Conservation (phyloP, 2,113 vertebrate species). For the Emydocephalus ijimae region DNA sequence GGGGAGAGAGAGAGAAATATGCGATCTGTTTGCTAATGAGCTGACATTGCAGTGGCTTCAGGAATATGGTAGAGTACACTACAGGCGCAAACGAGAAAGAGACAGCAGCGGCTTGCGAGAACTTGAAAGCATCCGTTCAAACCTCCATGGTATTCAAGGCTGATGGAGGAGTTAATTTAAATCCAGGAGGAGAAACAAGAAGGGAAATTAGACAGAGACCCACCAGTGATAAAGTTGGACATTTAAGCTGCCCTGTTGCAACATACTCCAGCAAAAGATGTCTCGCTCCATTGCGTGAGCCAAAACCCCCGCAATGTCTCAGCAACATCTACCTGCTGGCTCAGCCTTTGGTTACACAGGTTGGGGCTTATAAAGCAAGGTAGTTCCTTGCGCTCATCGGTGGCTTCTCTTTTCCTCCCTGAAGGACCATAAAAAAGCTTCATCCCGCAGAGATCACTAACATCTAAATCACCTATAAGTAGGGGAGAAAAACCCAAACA, state of each 20-base stretch:
- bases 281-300: not conserved
- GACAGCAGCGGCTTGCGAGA: slow-evolving; percentile 45
- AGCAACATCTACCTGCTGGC: slow-evolving; percentile 27
- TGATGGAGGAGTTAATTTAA: slow-evolving; percentile 36
- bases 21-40: slow-evolving; percentile 98
- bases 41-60: slow-evolving; percentile 92
- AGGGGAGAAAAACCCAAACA: not conserved
- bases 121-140: slow-evolving; percentile 35
- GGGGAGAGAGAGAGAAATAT: slow-evolving; percentile 67
- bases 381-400: not conserved
- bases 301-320: slow-evolving; percentile 6
- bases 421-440: not conserved
- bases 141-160: slow-evolving; percentile 34
- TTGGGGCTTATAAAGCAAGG: not conserved
- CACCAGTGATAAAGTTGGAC: slow-evolving; percentile 18
- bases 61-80: slow-evolving; percentile 79
- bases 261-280: slow-evolving; percentile 28
- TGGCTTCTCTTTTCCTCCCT: not conserved
- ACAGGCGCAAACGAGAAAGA: slow-evolving; percentile 73
- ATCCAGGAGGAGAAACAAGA: not conserved
- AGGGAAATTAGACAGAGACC: not conserved
- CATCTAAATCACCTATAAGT: slow-evolving; percentile 40
- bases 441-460: slow-evolving; percentile 18
- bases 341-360: slow-evolving; percentile 26
- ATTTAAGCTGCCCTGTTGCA: not conserved